Evolutionary conservation across 1,140 invertebrate species (phyloP), one percentile per base, ranked within the genome.

Genomic region (Cataglyphis hispanica): DNA sequence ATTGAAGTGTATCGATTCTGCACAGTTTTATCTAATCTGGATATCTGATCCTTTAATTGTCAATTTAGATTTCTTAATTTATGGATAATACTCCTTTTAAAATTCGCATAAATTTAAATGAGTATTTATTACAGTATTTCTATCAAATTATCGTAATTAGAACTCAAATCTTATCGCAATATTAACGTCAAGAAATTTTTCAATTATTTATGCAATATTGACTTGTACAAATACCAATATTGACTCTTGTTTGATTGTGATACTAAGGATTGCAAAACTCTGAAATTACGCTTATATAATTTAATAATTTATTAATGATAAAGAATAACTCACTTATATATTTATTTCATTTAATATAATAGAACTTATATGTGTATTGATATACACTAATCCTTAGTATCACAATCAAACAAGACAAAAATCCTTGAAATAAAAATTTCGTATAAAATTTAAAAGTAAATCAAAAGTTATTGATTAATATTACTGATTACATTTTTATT

Each of bases 1-100:
- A 83, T 87, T 67, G 34, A 87, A n/a, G n/a, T 63, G 43, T 58
- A 43, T 58, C 16, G 37, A 84, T 84, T 43, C 22, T 64, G 69
- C 27, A 31, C 40, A 50, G 50, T 16, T 25, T 60, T 53, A 64
- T 25, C 53, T 25, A n/a, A 61, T 74, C 46, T 37, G 27, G 2
- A 60, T 58, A 76, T 46, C 31, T 72, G 31, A 56, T 72, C 34
- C 10, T 37, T 37, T 31, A 11, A 6, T 31, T 53, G 43, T 58
- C 50, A 56, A 56, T 53, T 72, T 11, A 10, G 5, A 72, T 37
- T 0, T 4, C 6, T 72, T 5, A 25, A 50, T 50, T 50, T 13
- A 56, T 3, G 0, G 58, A 25, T 40, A 61, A 27, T 0, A 46
- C 3, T 46, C 19, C 16, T 50, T 19, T 43, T 43, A 46, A 46